Evolutionary conservation across 2,113 vertebrate genomes (phyloP), one percentile per base, ranked within the genome.

Genomic region (Brevimyrus niger): DNA sequence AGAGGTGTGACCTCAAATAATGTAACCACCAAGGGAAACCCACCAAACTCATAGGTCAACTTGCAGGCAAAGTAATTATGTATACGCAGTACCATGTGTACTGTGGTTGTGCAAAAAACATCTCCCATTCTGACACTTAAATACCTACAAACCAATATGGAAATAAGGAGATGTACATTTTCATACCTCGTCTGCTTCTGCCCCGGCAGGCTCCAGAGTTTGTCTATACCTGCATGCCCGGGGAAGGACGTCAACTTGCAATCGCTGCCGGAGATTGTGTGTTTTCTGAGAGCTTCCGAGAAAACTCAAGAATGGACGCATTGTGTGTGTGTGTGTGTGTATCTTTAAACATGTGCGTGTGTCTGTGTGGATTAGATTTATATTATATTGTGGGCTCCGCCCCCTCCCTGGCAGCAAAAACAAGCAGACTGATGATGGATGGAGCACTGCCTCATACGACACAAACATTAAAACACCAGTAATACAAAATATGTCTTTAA

Each of bases 201-300:
- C 47, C 31, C 58, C 6, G 4, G 47, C 65, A 88, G 85, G 85
- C 90, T 89, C 84, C 69, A 69, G 83, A 89, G 19, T 82, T 89
- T 35, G 87, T 91, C 88, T 91, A 48, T 11, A 15, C n/a, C 46
- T 51, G n/a, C n/a, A n/a, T n/a, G 88, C 23, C 88, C 89, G 11
- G 47, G 86, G 46, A 89, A n/a, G n/a, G 85, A 91, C 23, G 1
- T 89, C 19, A 86, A 65, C 19, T 87, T 90, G 80, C 73, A 46
- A 51, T 87, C 84, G 31, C 23, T 90, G 35, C 8, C 51, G 23
- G 76, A 88, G 38, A 88, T 88, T 0, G 51, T 90, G 27, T 13
- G n/a, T 53, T 65, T 90, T 61, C 19, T 38, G 15, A 51, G 21
- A 27, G 76, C 87, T 11, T 47, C 51, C 27, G 58, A 86, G 8